Base-by-base conservation (phyloP, 53 echinoderm and acorn worm species). In the Paracentrotus lividus region DNA sequence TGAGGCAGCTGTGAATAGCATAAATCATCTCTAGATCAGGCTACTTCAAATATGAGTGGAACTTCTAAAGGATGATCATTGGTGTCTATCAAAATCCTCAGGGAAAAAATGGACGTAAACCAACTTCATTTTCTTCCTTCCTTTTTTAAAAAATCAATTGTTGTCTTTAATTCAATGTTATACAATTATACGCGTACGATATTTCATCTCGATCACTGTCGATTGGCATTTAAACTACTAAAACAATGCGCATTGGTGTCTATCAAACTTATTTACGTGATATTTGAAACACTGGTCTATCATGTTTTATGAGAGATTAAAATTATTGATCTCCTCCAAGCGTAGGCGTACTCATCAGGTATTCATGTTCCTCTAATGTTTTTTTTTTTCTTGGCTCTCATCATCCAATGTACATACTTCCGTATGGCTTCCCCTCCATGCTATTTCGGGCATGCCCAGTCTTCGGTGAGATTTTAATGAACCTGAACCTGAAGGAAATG, bases 361-460 rank as follows among this genome's bases (percentile, higher is more conserved):
- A 32, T 81, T 81, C 47, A 81, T 47, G 81, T 24, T 81, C n/a
- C 81, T 3, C 49, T 13, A 26, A 81, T 81, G 27, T 81, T 72
- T 49, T 44, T 47, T 23, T 81, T 47, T 47, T 47, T 47, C 47
- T 81, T 10, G 81, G 81, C 81, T 12, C 49, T 9, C 81, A 47
- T n/a, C 47, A 3, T 81, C 81, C n/a, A n/a, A n/a, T n/a, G n/a
- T 47, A 49, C 81, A 81, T n/a, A 81, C 81, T 81, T 81, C 81
- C 81, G 24, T 45, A 13, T 49, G 47, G 26, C 81, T 81, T 81
- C 81, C 81, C 81, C 20, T 81, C 18, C 47, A 81, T 81, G 81
- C 49, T 81, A 81, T 81, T 81, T 81, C 47, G 81, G 42, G 81
- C 81, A 81, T 47, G 49, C 81, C 47, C 24, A 18, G 26, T n/a